Evolutionary conservation across 2,797 vertebrate genomes (phyloP).

Genomic region (Manis pentadactyla): DNA sequence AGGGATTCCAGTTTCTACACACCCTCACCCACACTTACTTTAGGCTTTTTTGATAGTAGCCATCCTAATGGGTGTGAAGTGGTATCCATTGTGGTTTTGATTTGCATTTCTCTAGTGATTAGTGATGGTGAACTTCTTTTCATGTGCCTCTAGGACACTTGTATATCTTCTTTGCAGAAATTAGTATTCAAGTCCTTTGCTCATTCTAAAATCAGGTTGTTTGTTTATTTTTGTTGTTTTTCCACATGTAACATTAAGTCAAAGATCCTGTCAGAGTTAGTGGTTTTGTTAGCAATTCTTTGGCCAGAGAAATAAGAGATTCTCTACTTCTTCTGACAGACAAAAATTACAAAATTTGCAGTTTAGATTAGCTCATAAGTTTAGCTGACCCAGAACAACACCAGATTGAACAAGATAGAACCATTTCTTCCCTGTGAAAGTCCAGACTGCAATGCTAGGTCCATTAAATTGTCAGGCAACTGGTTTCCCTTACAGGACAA

Average conservation of each 20-base stretch:
- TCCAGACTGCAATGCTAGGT: background rate
- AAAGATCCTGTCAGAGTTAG: background rate
- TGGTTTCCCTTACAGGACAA: background rate
- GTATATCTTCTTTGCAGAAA: background rate
- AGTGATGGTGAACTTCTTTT: no score
- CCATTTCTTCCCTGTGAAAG: background rate
- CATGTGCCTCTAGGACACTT: background rate
- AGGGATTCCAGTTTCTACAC: no score
- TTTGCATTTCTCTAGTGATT: no score
- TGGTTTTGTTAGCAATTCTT: background rate
- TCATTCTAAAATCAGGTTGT: background rate
- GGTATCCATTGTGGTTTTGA: background rate
- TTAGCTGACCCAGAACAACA: background rate
- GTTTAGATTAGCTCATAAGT: background rate
- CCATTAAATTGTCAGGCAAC: background rate
- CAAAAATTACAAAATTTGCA: background rate
- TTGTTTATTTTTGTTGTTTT: background rate
- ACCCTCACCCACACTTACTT: background rate
- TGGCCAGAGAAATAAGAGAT: background rate
- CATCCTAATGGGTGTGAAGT: background rate
- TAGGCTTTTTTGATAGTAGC: background rate
- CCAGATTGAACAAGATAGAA: background rate
- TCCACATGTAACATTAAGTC: background rate
- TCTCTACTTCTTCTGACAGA: background rate
- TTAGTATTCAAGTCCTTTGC: background rate